Evolutionary conservation across 2,888 invertebrate genomes (phyloP), one percentile per base, ranked within the genome.

Genomic region (Patella caerulea): DNA sequence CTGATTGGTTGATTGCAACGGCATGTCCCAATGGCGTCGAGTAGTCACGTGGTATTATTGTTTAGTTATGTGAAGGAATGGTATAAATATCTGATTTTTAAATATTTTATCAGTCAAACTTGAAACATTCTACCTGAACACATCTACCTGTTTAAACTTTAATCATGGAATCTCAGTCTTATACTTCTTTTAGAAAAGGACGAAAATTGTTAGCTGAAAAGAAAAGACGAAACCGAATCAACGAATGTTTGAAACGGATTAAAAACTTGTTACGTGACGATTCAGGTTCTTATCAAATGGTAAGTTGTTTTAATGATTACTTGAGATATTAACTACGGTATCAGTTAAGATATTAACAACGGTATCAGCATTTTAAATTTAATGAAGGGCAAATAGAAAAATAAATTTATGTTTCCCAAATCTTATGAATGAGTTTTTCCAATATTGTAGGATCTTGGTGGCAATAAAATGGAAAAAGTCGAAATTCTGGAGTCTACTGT

Each of bases 141-240:
- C 12, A 65, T 65, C 65, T 19, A 15, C 65, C 19, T 19, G 19
- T 3, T 65, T 65, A 15, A 65, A 19, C 7, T 65, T 65, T 17
- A 45, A 65, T 11, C 65, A 65, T 65, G 65, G 19, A 65, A 19
- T 65, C 65, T 65, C n/a, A 4, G 1, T 65, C 65, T 4, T 65
- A 19, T 12, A 65, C n/a, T 65, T 19, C n/a, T 65, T 65, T 65
- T 65, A 65, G 65, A 65, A 65, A 65, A 4, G 65, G 65, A 65
- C n/a, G 65, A 65, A 65, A 65, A 65, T 19, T 65, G 65, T 65
- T 65, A 14, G 65, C 65, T 65, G 65, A 65, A n/a, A 65, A 65
- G 65, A 65, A 65, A 65, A 65, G 65, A 65, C 15, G 65, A 65
- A 65, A 65, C 12, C 65, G 65, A 19, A 65, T 65, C 2, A 65